These are phyloP conservation scores for Xiphophorus hellerii DNA, from an alignment of 2,113 vertebrate genomes.

Conservation along the genomic window DNA sequence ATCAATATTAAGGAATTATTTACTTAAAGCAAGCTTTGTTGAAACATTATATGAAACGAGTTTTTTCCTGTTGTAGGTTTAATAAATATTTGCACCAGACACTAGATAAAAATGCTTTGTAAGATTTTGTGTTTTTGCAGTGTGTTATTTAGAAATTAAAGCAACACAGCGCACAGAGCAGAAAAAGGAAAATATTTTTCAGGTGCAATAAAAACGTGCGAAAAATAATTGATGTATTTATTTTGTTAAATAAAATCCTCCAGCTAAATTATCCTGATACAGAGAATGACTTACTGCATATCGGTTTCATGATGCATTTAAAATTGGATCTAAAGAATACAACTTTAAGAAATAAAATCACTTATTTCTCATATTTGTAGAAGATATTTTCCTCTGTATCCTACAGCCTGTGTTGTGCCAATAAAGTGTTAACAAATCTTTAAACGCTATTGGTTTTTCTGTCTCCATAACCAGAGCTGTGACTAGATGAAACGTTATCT, in stretches of 20 bases:
- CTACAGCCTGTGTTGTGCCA: not conserved
- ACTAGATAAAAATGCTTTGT: no score
- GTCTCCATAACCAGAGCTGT: not conserved
- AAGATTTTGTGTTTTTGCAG: no score
- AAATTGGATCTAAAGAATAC: not conserved
- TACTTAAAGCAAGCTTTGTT: no score
- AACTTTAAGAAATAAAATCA: not conserved
- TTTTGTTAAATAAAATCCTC: no score
- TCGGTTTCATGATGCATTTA: not conserved
- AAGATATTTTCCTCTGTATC: not conserved
- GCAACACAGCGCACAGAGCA: not conserved
- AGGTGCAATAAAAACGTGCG: not conserved
- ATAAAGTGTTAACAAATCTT: slow-evolving; percentile 6
- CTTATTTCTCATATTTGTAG: not conserved
- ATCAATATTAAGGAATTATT: no score
- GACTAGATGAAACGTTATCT: not conserved
- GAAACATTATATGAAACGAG: no score
- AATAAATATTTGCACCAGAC: no score
- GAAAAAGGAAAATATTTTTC: no score
- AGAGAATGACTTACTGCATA: no score
- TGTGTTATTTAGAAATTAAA: not conserved
- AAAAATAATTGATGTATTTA: not conserved
- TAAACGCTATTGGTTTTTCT: not conserved
- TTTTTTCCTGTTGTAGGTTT: no score
- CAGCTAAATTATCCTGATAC: no score